Percentiles rank a stretch among this genome's conserved stretches.
Evolutionary conservation across 2,888 invertebrate genomes (phyloP).

Genomic region (Drosophila quinaria): DNA sequence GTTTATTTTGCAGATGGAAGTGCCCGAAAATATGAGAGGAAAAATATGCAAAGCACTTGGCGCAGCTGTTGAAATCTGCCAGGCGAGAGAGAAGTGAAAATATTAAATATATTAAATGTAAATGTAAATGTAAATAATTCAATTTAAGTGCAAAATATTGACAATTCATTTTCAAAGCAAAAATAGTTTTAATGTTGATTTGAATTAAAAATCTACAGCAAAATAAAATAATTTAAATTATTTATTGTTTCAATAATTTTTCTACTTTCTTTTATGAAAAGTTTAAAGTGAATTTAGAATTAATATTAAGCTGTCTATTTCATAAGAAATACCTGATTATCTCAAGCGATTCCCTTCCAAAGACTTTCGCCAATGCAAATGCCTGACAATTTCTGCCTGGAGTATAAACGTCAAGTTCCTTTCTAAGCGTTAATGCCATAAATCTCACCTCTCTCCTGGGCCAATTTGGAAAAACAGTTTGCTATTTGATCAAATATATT

Average conservation of each 20-base stretch:
- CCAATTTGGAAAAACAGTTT: conserved; percentile 54
- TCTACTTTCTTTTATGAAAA: too few relatives aligned
- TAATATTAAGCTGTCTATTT: not conserved
- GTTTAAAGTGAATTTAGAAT: not conserved
- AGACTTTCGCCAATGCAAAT: conserved; percentile 37
- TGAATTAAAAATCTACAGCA: too few relatives aligned
- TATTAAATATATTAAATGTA: not conserved
- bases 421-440: conserved; percentile 64
- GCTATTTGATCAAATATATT: conserved; percentile 80
- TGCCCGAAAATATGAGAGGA: conserved; percentile 30
- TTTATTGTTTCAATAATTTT: too few relatives aligned
- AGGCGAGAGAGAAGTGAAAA: not conserved
- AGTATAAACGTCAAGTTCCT: conserved; percentile 47
- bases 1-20: conserved; percentile 67
- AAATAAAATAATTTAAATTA: too few relatives aligned
- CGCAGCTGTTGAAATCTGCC: conserved; percentile 20
- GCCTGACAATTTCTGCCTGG: conserved; percentile 36
- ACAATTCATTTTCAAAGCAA: not conserved
- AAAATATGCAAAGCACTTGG: conserved; percentile 31
- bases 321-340: not conserved
- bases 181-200: too few relatives aligned
- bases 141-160: not conserved
- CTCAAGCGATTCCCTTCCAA: conserved; percentile 10
- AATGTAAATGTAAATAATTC: not conserved
- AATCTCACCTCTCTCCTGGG: conserved; percentile 61